Evolutionary conservation across 2,113 vertebrate genomes (phyloP).

Genomic region (Oryzias celebensis): DNA sequence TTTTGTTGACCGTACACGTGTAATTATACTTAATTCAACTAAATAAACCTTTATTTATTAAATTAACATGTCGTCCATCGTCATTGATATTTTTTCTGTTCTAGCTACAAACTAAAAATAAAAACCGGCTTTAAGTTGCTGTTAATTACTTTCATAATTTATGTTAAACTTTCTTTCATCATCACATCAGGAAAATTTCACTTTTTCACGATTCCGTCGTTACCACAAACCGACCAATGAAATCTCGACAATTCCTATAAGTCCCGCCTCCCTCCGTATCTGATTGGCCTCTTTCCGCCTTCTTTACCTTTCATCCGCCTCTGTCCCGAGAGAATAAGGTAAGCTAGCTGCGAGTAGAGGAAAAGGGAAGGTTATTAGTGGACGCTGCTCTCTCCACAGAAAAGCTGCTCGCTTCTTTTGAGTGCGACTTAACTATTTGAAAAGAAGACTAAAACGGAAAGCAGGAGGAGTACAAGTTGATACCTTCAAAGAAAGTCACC

Average conservation of each 20-base stretch:
- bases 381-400: not conserved
- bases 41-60: too few relatives aligned
- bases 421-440: not conserved
- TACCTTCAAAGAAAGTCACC: not conserved
- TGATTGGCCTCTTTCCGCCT: slow-evolving; percentile 46
- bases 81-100: too few relatives aligned
- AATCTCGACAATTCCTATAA: not conserved
- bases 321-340: slow-evolving; percentile 37
- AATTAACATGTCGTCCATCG: too few relatives aligned
- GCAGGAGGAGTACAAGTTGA: slow-evolving; percentile 1
- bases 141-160: too few relatives aligned
- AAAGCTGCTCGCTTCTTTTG: not conserved
- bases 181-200: slow-evolving; percentile 15
- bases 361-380: slow-evolving; percentile 57
- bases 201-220: slow-evolving; percentile 22
- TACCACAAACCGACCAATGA: slow-evolving; percentile 42
- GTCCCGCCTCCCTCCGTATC: slow-evolving; percentile 41
- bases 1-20: too few relatives aligned
- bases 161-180: not conserved
- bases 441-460: not conserved
- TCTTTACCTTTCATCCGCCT: slow-evolving; percentile 56
- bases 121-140: too few relatives aligned
- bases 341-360: slow-evolving; percentile 22
- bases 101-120: too few relatives aligned
- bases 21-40: too few relatives aligned